Percentiles rank a stretch among this genome's conserved stretches.
Conservation (phyloP, 2,797 vertebrate species). For the Cuculus canorus region DNA sequence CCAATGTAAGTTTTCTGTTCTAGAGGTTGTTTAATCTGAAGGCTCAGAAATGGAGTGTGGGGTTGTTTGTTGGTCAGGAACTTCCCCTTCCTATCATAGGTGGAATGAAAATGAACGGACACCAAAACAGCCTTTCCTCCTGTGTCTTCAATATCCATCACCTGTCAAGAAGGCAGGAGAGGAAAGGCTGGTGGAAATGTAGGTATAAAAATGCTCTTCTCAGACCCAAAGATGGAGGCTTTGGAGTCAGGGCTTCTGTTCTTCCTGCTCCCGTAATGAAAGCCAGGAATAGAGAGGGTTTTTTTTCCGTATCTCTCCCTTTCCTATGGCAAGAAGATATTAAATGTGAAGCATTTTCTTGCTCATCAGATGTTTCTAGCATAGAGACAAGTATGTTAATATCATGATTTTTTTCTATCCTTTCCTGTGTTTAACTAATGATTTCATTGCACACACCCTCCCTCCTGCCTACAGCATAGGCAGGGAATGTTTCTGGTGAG, state of each 20-base stretch:
- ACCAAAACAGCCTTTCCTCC: neutral
- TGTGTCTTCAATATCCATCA: neutral
- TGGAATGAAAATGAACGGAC: neutral
- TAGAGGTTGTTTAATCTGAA: neutral
- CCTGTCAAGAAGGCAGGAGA: neutral
- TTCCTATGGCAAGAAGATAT: neutral
- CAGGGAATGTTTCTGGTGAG: neutral
- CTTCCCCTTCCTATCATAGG: neutral
- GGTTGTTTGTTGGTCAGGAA: neutral
- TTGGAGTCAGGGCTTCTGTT: neutral
- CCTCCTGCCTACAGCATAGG: neutral
- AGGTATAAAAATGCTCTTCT: neutral
- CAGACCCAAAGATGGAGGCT: neutral
- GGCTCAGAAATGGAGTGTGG: neutral
- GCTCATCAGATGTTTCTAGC: neutral
- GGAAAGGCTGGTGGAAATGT: neutral
- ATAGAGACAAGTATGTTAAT: neutral
- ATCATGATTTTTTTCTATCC: neutral
- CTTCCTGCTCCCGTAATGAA: neutral
- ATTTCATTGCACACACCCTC: neutral
- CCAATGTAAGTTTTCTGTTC: neutral
- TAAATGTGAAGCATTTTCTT: neutral
- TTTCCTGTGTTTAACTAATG: neutral
- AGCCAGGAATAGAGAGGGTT: neutral
- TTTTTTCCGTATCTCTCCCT: neutral